Percentiles rank a stretch among this genome's conserved stretches.
Evolutionary conservation across 2,113 vertebrate species (phyloP).

Genomic region (Ramphastos sulfuratus): DNA sequence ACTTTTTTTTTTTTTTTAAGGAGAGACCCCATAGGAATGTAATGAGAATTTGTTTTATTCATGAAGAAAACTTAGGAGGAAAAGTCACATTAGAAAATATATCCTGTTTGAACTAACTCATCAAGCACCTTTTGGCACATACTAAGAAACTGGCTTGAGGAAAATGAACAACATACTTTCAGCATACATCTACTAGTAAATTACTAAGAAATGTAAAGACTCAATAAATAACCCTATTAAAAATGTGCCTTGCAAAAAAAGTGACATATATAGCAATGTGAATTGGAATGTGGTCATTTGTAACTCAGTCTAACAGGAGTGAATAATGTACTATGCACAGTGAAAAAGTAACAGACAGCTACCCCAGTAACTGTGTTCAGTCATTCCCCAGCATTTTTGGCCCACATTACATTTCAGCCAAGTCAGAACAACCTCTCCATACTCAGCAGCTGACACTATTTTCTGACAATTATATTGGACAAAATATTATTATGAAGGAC

Average conservation of each 20-base stretch:
- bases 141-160: neutral
- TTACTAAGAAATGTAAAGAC: neutral
- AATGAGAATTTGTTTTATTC: neutral
- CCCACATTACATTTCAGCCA: neutral
- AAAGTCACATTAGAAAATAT: neutral
- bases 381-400: neutral
- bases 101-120: neutral
- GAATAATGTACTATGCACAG: neutral
- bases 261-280: neutral
- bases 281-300: neutral
- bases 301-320: neutral
- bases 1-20: neutral
- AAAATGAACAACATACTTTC: neutral
- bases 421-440: neutral
- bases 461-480: neutral
- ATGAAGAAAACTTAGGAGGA: neutral
- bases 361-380: accelerated
- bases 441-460: neutral
- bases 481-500: neutral
- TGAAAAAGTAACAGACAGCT: neutral
- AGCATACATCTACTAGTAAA: neutral
- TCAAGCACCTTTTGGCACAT: neutral
- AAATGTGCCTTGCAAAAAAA: neutral
- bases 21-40: neutral
- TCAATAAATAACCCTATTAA: neutral